Evolutionary conservation across 2,797 vertebrate species (phyloP).

Genomic region (Acipenser oxyrinchus): DNA sequence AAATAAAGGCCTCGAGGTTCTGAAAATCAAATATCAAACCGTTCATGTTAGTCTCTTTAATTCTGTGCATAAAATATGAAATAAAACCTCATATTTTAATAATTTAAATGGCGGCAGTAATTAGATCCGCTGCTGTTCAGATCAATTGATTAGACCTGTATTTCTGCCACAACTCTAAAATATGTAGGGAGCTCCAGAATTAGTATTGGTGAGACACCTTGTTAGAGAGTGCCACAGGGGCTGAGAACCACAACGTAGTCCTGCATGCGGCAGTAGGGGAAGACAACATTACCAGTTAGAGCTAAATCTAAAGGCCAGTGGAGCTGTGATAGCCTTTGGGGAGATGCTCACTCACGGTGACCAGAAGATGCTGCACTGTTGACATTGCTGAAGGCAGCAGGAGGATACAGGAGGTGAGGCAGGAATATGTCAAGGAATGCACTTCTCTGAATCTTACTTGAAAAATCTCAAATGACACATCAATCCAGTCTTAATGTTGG

Average conservation of each 20-base stretch:
- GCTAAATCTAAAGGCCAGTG: constrained; percentile 18
- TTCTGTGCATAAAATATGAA: too few species aligned
- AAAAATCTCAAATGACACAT: not conserved
- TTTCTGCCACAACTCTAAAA: constrained; percentile 24
- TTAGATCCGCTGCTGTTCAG: too few species aligned
- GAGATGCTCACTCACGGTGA: not conserved
- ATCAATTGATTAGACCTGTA: too few species aligned
- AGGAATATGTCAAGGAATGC: too few species aligned
- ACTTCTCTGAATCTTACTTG: not conserved
- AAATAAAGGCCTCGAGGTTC: too few species aligned
- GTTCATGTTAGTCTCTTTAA: too few species aligned
- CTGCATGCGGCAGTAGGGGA: constrained; percentile 25
- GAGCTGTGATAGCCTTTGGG: constrained; percentile 8
- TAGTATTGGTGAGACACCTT: constrained; percentile 39
- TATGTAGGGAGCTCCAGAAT: constrained; percentile 21
- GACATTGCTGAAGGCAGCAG: not conserved
- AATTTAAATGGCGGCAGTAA: too few species aligned
- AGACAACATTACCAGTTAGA: constrained; percentile 3
- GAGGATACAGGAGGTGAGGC: not conserved
- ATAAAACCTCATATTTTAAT: too few species aligned
- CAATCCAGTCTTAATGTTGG: not conserved
- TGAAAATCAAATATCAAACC: too few species aligned
- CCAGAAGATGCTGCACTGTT: not conserved
- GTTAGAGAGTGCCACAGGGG: constrained; percentile 23
- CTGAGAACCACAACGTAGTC: constrained; percentile 16